These are phyloP conservation scores for Merodon equestris DNA, from an alignment of 2,888 invertebrate genomes.

Conservation along the genomic window DNA sequence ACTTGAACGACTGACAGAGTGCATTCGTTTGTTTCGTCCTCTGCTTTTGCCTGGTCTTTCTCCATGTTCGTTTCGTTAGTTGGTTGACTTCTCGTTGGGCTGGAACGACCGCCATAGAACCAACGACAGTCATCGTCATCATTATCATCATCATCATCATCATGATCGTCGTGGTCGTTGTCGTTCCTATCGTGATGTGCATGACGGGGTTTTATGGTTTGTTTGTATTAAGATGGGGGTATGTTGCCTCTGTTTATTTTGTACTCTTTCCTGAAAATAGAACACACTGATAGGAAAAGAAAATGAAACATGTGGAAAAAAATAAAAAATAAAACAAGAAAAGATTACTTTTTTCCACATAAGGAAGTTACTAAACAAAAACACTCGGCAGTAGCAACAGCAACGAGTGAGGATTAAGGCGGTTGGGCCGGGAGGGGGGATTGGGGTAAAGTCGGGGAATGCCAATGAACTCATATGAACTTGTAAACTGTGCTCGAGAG, in stretches of 20 bases:
- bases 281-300: conserved; percentile 61
- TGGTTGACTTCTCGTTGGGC: conserved; percentile 36
- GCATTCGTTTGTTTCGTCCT: conserved; percentile 61
- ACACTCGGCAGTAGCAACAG: conserved; percentile 39
- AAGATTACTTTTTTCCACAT: conserved; percentile 41
- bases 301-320: background rate
- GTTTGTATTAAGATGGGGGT: conserved; percentile 58
- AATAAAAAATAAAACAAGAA: conserved; percentile 11
- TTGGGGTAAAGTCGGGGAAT: background rate
- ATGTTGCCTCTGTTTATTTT: conserved; percentile 39
- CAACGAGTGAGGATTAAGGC: conserved; percentile 28
- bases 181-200: conserved; percentile 1
- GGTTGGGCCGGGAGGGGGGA: conserved; percentile 25
- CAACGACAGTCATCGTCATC: background rate
- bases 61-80: conserved; percentile 13
- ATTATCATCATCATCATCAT: too few species aligned
- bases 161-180: too few species aligned
- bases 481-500: conserved; percentile 33
- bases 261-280: conserved; percentile 64
- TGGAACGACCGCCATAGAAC: conserved; percentile 46
- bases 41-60: conserved; percentile 21
- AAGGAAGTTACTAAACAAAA: conserved; percentile 61
- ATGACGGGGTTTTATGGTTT: conserved; percentile 63
- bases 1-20: conserved; percentile 75
- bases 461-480: conserved; percentile 65